Evolutionary conservation across 2,113 vertebrate species (phyloP).

Genomic region (Hemibagrus wyckioides): DNA sequence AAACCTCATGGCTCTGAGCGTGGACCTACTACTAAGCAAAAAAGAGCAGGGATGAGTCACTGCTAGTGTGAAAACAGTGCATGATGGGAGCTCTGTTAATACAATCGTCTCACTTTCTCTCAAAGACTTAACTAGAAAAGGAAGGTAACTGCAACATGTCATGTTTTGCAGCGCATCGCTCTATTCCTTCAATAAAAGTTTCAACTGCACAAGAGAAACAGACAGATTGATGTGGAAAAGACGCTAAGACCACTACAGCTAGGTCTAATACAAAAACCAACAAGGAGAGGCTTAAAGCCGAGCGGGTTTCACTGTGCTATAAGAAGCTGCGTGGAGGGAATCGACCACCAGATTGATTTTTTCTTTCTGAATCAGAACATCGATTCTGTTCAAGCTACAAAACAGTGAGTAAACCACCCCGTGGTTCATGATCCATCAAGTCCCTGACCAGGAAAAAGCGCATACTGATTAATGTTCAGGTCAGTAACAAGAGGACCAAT

Average conservation of each 20-base stretch:
- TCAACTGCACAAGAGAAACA: neutral
- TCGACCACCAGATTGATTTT: neutral
- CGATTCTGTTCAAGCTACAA: neutral
- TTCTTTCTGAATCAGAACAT: neutral
- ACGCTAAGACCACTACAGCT: neutral
- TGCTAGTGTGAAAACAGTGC: neutral
- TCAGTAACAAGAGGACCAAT: neutral
- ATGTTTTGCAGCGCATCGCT: no score
- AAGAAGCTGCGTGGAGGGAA: neutral
- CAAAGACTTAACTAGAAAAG: neutral
- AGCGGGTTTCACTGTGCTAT: neutral
- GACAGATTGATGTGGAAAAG: neutral
- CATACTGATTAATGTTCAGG: neutral
- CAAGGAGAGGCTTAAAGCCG: neutral
- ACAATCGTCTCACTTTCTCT: neutral
- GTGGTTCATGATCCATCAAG: neutral
- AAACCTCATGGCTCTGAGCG: neutral
- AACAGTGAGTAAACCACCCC: neutral
- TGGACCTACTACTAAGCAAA: neutral
- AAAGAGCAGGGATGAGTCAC: constrained; percentile 21
- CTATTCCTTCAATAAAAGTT: no score
- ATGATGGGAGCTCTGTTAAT: neutral
- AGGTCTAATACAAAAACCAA: constrained; percentile 11
- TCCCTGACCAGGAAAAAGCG: neutral
- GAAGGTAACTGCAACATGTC: no score